Evolutionary conservation across 1,140 invertebrate species (phyloP), one percentile per base, ranked within the genome.

Genomic region (Camponotus vicinus): DNA sequence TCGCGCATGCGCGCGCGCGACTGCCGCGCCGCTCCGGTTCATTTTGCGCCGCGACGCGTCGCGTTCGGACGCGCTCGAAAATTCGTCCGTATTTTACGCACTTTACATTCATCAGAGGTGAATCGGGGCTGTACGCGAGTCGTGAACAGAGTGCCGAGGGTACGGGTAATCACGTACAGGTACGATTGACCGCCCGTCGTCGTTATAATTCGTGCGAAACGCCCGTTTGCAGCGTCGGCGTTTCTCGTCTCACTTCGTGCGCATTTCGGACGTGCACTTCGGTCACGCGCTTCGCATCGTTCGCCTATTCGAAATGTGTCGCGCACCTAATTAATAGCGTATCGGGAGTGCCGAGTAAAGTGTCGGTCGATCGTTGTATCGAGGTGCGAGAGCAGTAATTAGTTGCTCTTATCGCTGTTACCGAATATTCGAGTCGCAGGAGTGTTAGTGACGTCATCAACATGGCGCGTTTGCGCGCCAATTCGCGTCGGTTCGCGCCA

Each of bases 301-400:
- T 73, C 40, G 66, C 21, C 1, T 49, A 37, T 42, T 45, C 37
- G 40, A 59, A 9, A 15, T 59, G 18, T 6, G 59, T 71, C 37
- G 49, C 52, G 18, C 18, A 27, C 21, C 15, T 45, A 70, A n/a
- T 61, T 37, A 55, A 57, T 32, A n/a, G 45, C 79, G 55, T 75
- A 21, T 59, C 67, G 21, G 27, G 15, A 69, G n/a, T 27, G 55
- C 3, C 32, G 11, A 63, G 18, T 49, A 59, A 34, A 83, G 67
- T 59, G 21, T 32, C 40, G 37, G 42, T 34, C 32, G 27, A 27
- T 15, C 34, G 27, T 69, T 34, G 40, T n/a, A 27, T 9, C 15
- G 13, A 34, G 15, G 69, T 42, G 69, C 37, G 21, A 7, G 55
- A 18, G 49, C 21, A 27, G 27, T 37, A 73, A 83, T 83, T 75